Conservation (phyloP, 2,797 vertebrate species). For the Coranthus polyacanthus region DNA sequence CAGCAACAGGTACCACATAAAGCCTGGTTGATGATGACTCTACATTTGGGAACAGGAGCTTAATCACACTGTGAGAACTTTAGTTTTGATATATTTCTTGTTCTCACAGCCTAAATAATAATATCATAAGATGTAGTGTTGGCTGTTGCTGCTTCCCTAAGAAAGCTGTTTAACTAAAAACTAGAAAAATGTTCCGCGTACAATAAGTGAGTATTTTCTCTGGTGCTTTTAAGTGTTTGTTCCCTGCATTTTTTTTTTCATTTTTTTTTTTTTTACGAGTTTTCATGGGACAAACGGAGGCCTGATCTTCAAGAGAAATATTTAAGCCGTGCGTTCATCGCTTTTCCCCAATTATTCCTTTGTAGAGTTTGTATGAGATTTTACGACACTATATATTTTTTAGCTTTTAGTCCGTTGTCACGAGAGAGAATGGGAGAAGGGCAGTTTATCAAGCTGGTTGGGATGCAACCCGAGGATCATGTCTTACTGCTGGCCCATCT, state of each 20-base stretch:
- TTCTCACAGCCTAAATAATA: neutral
- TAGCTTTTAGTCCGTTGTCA: neutral
- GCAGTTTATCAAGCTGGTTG: slow-evolving; percentile 39
- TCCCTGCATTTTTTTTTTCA: no score
- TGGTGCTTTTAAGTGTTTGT: neutral
- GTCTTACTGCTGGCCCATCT: slow-evolving; percentile 22
- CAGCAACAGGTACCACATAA: slow-evolving; percentile 53
- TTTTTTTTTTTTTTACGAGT: no score
- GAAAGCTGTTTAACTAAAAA: neutral
- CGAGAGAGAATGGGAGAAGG: neutral
- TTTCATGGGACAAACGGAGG: neutral
- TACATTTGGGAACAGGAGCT: neutral
- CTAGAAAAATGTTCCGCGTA: neutral
- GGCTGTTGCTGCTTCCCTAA: neutral
- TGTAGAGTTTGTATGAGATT: neutral
- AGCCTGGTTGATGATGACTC: neutral
- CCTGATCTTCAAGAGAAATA: neutral
- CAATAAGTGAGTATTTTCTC: neutral
- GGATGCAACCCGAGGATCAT: slow-evolving; percentile 21
- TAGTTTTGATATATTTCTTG: neutral
- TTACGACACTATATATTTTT: neutral
- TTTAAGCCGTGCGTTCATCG: neutral
- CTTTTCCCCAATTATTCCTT: neutral
- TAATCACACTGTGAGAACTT: neutral
- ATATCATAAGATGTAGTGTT: neutral